These are phyloP conservation scores for Pyrgus malvae DNA, from an alignment of 2,888 invertebrate species.

Conservation along the genomic window DNA sequence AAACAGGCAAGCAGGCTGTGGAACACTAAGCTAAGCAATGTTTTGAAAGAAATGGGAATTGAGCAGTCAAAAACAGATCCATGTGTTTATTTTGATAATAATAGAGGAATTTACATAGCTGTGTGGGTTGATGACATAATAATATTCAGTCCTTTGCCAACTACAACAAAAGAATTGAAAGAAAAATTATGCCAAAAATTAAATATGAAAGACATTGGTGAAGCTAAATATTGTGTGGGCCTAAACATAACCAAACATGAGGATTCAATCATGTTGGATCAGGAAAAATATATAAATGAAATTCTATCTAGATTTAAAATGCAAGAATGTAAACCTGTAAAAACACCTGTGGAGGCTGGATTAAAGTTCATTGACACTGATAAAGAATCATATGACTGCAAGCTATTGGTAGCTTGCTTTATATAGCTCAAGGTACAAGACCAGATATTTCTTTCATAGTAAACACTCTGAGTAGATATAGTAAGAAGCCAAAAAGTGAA, in stretches of 20 bases:
- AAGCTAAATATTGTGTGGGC: background rate
- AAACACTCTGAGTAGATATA: background rate
- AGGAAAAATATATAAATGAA: background rate
- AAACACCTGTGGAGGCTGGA: background rate
- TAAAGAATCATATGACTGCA: background rate
- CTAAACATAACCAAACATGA: background rate
- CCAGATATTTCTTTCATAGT: background rate
- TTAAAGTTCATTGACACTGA: background rate
- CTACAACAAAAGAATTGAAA: no score
- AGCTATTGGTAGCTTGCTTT: background rate
- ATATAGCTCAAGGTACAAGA: background rate
- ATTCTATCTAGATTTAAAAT: background rate
- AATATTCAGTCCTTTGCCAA: background rate
- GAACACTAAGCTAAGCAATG: slow-evolving; percentile 28
- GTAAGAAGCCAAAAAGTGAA: background rate
- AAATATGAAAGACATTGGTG: background rate
- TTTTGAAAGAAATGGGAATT: slow-evolving; percentile 24
- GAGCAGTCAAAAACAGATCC: slow-evolving; percentile 29
- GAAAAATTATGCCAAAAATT: background rate
- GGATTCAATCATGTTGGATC: background rate
- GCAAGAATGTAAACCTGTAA: background rate
- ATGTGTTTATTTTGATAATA: slow-evolving; percentile 27
- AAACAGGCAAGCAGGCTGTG: slow-evolving; percentile 31
- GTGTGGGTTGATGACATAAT: background rate
- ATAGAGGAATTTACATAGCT: background rate